Base-by-base conservation (phyloP, 1,140 invertebrate species). In the Rhizoglyphus robini region DNA sequence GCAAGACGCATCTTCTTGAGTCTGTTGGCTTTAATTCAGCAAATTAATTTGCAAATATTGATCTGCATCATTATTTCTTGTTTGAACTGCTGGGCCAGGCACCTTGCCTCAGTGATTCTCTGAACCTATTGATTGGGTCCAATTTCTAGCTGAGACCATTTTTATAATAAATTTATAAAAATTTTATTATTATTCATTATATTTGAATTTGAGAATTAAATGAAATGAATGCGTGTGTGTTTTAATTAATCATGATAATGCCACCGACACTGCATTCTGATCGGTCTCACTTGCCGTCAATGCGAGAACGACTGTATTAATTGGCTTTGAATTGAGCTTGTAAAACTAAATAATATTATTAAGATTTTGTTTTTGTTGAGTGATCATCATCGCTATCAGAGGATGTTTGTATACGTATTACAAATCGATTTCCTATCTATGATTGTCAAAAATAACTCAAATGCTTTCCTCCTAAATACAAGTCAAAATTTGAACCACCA, bases 111-210 rank as follows among this genome's bases (percentile, higher is more conserved):
- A 15, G 15, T 46, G 15, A 15, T 46, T 46, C 41, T 8, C 20
- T 54, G 31, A 25, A 11, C 8, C 51, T 54, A 54, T 60, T 60
- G 58, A 60, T 60, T 60, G 58, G 27, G 27, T 32, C 15, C 15
- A 15, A 29, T 60, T 60, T 29, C 58, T 32, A 60, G 58, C 58
- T 60, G 58, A 60, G 58, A 15, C 58, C 15, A 29, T 29, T 3
- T 60, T 29, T n/a, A n/a, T n/a, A n/a, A n/a, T n/a, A n/a, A n/a
- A n/a, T n/a, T n/a, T n/a, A n/a, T n/a, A n/a, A n/a, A n/a, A n/a
- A n/a, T n/a, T n/a, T n/a, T n/a, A n/a, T n/a, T n/a, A n/a, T 29
- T 60, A 15, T 29, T 30, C 58, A 60, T 60, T 32, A 60, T 60
- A 29, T 29, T 60, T 60, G 15, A 29, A 60, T 60, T 60, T 60